Base-by-base conservation (phyloP, 2,113 vertebrate genomes). In the Ahaetulla prasina region DNA sequence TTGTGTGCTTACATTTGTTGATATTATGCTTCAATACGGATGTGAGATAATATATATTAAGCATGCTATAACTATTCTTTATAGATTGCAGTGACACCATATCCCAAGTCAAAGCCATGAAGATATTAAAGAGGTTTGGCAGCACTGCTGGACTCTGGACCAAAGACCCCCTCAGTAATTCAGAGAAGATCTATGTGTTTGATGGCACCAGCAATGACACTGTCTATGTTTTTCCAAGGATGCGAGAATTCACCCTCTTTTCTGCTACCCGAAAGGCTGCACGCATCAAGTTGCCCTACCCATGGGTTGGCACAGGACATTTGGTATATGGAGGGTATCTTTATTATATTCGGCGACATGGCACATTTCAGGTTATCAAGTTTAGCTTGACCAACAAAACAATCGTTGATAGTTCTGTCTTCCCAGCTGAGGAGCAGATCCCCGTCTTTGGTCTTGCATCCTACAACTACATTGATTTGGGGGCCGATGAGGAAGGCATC, bases 51-150 rank as follows among this genome's bases (percentile, higher is more conserved):
- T 12, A 25, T 8, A 45, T 5, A 80, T 43, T 68, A 80, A 80
- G 23, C 35, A 49, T 60, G 16, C 22, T 89, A 10, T 85, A 18
- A 60, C 45, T 92, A 27, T 92, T 57, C 90, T 96, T 45, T 14
- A 8, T 96, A 99, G 99, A 99, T 92, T 99, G 99, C 94, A 97
- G 97, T 2, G 98, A 99, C 94, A 98, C 99, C 55, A 97, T 99
- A 39, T 98, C 98, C 39, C 98, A 97, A 12, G 98, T 99, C 97
- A 98, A 98, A 94, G 98, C 99, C 63, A 98, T 99, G 98, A 99
- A 99, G 97, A 99, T 99, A 95, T 96, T 99, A 93, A 99, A 99
- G 96, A 97, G 98, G 53, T 97, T 98, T 0, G 99, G 99, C 84
- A 97, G 98, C 84, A 23, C 98, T 1, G 97, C 98, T 0, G 99